These are phyloP conservation scores for Aleiodes sp. DNA, from an alignment of 1,140 invertebrate species.

Conservation along the genomic window DNA sequence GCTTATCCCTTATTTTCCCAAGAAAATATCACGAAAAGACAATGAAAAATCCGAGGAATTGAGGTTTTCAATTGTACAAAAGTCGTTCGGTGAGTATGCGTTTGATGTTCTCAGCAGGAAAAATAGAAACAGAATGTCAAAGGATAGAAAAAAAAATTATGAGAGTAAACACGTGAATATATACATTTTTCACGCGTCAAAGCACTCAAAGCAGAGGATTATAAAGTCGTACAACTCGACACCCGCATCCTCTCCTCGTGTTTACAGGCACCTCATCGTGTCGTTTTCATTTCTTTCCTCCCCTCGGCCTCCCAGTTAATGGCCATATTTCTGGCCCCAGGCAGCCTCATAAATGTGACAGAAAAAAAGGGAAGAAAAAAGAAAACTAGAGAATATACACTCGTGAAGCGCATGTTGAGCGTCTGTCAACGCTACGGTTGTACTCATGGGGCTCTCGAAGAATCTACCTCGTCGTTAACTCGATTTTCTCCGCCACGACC, in stretches of 20 bases:
- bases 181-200: conserved; percentile 18
- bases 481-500: neutral
- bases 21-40: neutral
- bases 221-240: conserved; percentile 22
- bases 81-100: neutral
- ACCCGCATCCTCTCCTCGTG: conserved; percentile 24
- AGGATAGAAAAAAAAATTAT: neutral
- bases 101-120: neutral
- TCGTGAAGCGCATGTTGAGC: conserved; percentile 45
- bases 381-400: conserved; percentile 27
- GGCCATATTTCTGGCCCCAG: conserved; percentile 46
- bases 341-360: conserved; percentile 47
- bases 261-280: conserved; percentile 36
- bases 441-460: conserved; percentile 30
- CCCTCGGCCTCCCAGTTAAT: conserved; percentile 38
- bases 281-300: conserved; percentile 35
- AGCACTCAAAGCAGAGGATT: conserved; percentile 15
- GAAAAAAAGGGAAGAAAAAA: conserved; percentile 32
- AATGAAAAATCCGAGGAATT: neutral
- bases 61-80: neutral
- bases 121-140: neutral
- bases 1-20: neutral
- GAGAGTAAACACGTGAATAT: conserved; percentile 1
- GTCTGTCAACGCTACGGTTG: conserved; percentile 47
- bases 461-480: conserved; percentile 1